Percentiles rank a stretch among this genome's conserved stretches.
Evolutionary conservation across 2,113 vertebrate genomes (phyloP).

Genomic region (Otus sunia): DNA sequence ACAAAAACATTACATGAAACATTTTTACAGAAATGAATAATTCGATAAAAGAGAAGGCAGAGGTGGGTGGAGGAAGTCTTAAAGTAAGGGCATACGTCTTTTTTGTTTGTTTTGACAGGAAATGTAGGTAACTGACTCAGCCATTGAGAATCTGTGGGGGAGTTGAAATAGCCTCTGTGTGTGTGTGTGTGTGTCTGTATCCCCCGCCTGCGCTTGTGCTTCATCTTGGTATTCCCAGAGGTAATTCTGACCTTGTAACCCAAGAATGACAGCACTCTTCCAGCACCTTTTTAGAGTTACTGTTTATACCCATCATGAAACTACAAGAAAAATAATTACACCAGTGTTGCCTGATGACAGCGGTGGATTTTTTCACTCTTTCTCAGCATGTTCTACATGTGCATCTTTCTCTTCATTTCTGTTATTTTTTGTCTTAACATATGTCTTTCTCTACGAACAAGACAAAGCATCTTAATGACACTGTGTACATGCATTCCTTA

Average conservation of each 20-base stretch:
- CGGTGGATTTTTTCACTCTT: rapidly evolving
- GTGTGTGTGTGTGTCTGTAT: background rate
- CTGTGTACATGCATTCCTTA: background rate
- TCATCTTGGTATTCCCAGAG: background rate
- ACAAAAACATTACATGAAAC: rapidly evolving
- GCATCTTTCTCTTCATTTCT: rapidly evolving
- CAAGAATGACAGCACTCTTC: background rate
- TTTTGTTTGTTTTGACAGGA: background rate
- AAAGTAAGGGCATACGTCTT: background rate
- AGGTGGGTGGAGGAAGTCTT: background rate
- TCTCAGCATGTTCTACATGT: background rate
- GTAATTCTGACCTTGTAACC: background rate
- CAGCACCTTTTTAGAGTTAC: background rate
- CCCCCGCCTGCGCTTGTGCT: background rate
- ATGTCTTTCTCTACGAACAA: background rate
- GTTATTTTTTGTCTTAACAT: background rate
- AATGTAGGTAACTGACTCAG: background rate
- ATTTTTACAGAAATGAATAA: rapidly evolving
- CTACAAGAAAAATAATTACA: background rate
- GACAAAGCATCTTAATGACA: background rate
- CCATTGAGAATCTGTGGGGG: background rate
- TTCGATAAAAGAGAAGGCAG: background rate
- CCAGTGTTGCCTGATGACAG: background rate
- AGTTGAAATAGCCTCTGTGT: background rate
- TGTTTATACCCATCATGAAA: rapidly evolving